Evolutionary conservation across 2,113 vertebrate species (phyloP), one percentile per base, ranked within the genome.

Genomic region (Cariama cristata): DNA sequence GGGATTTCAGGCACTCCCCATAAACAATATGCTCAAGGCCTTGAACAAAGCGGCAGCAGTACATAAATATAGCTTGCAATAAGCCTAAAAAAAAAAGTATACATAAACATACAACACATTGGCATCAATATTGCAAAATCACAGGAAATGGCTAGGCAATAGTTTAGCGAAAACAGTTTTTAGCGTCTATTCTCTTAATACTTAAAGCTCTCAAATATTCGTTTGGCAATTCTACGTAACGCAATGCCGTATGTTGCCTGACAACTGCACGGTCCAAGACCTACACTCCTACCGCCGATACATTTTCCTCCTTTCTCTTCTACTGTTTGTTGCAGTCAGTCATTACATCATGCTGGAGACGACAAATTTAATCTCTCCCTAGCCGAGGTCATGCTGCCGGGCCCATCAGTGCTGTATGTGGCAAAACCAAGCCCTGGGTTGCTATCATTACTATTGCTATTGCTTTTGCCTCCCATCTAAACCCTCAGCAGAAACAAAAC

Each of bases 241-340:
- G 27, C 28, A 44, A 10, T 16, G 32, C 35, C 0, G 0, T 10
- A 32, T 7, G 0, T 2, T 0, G 1, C n/a, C 50, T 24, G 19
- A 89, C 42, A 68, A 50, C 32, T 24, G 52, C 79, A 22, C 1
- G 1, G 47, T 32, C 59, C 59, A 45, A 71, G 68, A 71, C 30
- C 35, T 18, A 21, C n/a, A 11, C 22, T 73, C n/a, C 53, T 49
- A 16, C 7, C 3, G 2, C 20, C 1, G 3, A 4, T n/a, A 50
- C 5, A 8, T 87, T 69, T 79, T 24, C 26, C 38, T 76, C 47
- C 63, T 55, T 64, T 40, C 38, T 53, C 32, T 89, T 40, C 69
- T 27, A 4, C 38, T 49, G 64, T 49, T 89, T 79, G 62, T 32
- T 90, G 81, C 74, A 72, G 42, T 75, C 50, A 22, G 64, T 95